Percentiles rank a stretch among this genome's conserved stretches.
phyloP scores from a whole-genome alignment of 2,797 vertebrate species.

The Danio choprae region DNA sequence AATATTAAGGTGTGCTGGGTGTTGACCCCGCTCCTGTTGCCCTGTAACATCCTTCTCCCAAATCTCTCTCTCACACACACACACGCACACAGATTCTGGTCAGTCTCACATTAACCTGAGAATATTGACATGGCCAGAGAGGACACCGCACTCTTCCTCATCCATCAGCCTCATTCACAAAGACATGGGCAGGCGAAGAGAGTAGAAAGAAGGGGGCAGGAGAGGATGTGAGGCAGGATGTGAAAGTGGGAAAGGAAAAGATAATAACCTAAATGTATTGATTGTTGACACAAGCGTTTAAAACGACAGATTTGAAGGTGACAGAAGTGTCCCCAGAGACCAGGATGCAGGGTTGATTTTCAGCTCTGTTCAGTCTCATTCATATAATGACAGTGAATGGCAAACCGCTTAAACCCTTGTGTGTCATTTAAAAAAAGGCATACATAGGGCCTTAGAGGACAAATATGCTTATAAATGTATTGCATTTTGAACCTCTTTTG shows the following conservation, averaged over 20 bases:
- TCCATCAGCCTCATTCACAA: conserved; percentile 70
- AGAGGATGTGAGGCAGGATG: conserved; percentile 16
- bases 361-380: background rate
- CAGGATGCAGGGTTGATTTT: conserved; percentile 22
- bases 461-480: no score
- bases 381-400: conserved; percentile 2
- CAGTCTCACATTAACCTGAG: conserved; percentile 57
- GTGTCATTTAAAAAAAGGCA: background rate
- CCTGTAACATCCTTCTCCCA: conserved; percentile 39
- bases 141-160: conserved; percentile 60
- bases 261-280: conserved; percentile 49
- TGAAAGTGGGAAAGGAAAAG: conserved; percentile 25
- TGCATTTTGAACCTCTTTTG: no score
- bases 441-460: no score
- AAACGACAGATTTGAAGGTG: conserved; percentile 39
- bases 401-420: background rate
- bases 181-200: conserved; percentile 55
- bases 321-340: conserved; percentile 36
- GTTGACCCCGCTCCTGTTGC: conserved; percentile 66
- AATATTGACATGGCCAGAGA: conserved; percentile 60
- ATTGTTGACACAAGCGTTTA: conserved; percentile 42
- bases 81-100: background rate
- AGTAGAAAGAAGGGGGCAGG: conserved; percentile 16
- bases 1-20: conserved; percentile 77
- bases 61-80: background rate